Base-by-base conservation (phyloP, 2,888 invertebrate species). In the Tromatobia lineatoria region DNA sequence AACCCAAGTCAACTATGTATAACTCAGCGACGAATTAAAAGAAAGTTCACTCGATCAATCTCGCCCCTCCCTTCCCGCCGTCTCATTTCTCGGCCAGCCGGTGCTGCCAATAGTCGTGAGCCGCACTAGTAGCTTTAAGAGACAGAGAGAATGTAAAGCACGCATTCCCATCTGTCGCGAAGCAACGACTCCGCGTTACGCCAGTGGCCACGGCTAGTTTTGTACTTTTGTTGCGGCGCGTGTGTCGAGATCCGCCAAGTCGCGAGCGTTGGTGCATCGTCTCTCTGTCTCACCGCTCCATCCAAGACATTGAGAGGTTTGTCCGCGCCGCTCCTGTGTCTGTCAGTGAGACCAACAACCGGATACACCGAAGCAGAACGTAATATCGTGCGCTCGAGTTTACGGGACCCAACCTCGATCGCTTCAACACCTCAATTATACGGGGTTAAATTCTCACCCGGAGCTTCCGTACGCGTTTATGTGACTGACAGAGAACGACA, bases 161-260 rank as follows among this genome's bases (percentile, higher is more conserved):
- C 42, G 64, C 47, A 52, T 64, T 47, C 75, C 29, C 75, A 64
- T 75, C 75, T 64, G 75, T 75, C 75, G 34, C 50, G 52, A 75
- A 23, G 50, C 75, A 23, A 64, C 75, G 61, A 74, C 34, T 75
- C 50, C 61, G 75, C 23, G 61, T 20, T 67, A 73, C 79, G 82
- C 66, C 79, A 82, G 82, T 78, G 81, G 75, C 76, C 52, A 85
- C 76, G 80, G 83, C 59, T 75, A 86, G 88, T 89, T 90, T 88
- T 86, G 86, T 88, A 89, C 87, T 86, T 87, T 88, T 88, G 88
- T 88, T 86, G 88, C 85, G 87, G 88, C 86, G 88, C 88, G 88
- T 83, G 87, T 82, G 67, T 38, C 38, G 38, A 76, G 66, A 82
- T 83, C 59, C 85, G 83, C 79, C 74, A 85, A 80, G 88, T 85